phyloP scores from a whole-genome alignment of 1,140 invertebrate genomes.

The Araneus ventricosus region DNA sequence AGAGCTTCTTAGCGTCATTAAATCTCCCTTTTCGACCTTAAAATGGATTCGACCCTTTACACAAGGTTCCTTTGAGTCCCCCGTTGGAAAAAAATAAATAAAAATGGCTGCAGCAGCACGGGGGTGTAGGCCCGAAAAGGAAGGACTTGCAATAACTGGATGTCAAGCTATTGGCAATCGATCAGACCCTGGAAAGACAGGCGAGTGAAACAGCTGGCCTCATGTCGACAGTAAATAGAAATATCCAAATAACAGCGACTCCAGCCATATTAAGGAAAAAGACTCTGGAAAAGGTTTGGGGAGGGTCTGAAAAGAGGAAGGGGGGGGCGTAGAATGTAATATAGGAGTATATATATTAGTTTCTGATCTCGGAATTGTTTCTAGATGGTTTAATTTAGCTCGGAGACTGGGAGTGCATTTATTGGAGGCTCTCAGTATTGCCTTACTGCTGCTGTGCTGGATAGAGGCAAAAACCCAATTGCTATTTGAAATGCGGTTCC shows the following conservation, averaged over 20 bases:
- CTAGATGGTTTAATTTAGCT: slow-evolving; percentile 75
- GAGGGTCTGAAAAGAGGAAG: neutral
- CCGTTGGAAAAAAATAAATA: slow-evolving; percentile 20
- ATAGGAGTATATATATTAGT: slow-evolving; percentile 75
- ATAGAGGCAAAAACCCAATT: slow-evolving; percentile 70
- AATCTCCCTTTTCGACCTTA: neutral
- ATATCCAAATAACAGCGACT: slow-evolving; percentile 73
- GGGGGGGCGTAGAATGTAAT: slow-evolving; percentile 66
- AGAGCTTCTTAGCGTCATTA: too few relatives aligned
- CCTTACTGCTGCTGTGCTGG: neutral
- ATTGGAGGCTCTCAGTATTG: slow-evolving; percentile 50
- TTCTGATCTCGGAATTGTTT: slow-evolving; percentile 72
- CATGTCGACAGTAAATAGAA: slow-evolving; percentile 75
- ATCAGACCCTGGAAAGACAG: slow-evolving; percentile 61
- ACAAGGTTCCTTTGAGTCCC: neutral
- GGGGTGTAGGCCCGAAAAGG: slow-evolving; percentile 15
- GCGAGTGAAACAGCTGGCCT: slow-evolving; percentile 64
- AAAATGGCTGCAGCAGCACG: neutral
- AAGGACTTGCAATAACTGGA: slow-evolving; percentile 68
- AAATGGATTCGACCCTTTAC: neutral
- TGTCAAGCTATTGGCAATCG: slow-evolving; percentile 74
- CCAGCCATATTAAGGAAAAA: slow-evolving; percentile 74
- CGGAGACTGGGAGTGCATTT: slow-evolving; percentile 69
- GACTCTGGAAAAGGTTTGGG: slow-evolving; percentile 37
- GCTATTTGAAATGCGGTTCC: slow-evolving; percentile 66